Conservation (phyloP, 2,888 invertebrate species). For the Chorisops tibialis region DNA sequence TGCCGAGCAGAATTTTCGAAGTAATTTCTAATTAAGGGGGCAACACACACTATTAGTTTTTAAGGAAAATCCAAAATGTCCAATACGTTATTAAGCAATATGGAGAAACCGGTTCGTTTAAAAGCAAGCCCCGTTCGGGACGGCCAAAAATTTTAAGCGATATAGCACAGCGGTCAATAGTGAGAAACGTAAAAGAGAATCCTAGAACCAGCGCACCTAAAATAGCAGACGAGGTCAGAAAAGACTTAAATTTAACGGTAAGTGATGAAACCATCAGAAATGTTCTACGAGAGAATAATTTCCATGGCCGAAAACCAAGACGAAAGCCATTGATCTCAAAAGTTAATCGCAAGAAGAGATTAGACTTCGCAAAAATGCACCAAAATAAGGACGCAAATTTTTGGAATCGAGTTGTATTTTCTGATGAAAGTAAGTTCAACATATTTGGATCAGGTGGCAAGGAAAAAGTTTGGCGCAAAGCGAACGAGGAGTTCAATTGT, state of each 20-base stretch:
- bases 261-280: neutral
- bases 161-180: neutral
- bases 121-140: neutral
- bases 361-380: neutral
- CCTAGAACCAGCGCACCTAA: neutral
- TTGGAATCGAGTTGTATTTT: neutral
- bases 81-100: neutral
- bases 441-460: neutral
- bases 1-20: too few species aligned
- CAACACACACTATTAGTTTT: too few species aligned
- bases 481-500: neutral
- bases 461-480: neutral
- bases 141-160: neutral
- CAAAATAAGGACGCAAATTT: slow-evolving; percentile 1
- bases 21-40: too few species aligned
- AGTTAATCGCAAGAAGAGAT: slow-evolving; percentile 7
- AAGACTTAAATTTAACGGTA: neutral
- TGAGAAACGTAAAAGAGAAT: neutral
- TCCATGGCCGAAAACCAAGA: neutral
- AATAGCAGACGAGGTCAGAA: neutral
- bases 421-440: neutral
- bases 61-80: too few species aligned
- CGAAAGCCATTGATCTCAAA: neutral
- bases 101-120: neutral
- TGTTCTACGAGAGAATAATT: neutral